Conservation (phyloP, 1,140 invertebrate species). For the Daktulosphaira vitifoliae region DNA sequence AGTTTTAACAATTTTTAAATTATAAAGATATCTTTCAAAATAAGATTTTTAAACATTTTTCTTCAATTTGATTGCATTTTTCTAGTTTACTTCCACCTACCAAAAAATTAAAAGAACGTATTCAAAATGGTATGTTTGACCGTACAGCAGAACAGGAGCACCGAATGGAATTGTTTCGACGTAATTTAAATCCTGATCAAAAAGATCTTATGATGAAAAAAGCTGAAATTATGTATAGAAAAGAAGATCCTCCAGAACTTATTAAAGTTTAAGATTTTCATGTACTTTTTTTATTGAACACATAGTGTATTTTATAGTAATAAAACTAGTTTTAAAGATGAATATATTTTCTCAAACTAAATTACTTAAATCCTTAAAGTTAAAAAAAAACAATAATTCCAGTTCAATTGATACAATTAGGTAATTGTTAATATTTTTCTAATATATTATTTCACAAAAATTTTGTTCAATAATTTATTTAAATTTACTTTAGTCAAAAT, state of each 20-base stretch:
- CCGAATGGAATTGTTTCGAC: slow-evolving; percentile 13
- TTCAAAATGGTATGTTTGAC: slow-evolving; percentile 10
- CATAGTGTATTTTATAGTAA: not conserved
- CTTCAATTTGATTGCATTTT: not conserved
- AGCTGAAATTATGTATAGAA: not conserved
- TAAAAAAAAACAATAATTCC: slow-evolving; percentile 7
- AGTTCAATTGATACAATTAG: not conserved
- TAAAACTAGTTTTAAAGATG: not conserved
- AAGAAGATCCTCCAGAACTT: not conserved
- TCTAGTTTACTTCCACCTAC: not conserved
- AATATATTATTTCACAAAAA: not conserved
- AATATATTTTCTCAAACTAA: slow-evolving; percentile 27
- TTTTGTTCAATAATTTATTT: no score
- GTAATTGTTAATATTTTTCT: slow-evolving; percentile 6
- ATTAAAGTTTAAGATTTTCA: slow-evolving; percentile 11
- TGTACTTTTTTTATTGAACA: not conserved
- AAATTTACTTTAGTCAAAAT: no score
- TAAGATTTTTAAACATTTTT: no score
- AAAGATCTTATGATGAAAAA: not conserved
- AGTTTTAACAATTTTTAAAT: no score
- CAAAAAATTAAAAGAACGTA: slow-evolving; percentile 5
- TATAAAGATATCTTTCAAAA: no score
- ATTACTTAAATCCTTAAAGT: slow-evolving; percentile 15
- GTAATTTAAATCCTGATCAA: slow-evolving; percentile 16
- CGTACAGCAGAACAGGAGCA: slow-evolving; percentile 14